phyloP scores from a whole-genome alignment of 2,888 invertebrate genomes.

The Xylota sylvarum region DNA sequence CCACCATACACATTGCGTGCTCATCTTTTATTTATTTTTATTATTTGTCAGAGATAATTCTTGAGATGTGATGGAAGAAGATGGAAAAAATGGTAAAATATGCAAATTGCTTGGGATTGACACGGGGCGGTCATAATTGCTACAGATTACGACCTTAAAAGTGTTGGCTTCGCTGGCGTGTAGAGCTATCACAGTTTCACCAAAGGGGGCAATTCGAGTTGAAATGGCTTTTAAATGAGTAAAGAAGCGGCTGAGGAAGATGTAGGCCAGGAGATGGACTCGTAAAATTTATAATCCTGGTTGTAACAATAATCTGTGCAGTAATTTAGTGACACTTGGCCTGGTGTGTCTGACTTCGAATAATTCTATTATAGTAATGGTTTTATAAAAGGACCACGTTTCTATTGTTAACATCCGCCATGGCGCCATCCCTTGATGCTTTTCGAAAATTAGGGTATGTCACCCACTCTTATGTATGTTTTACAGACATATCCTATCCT shows the following conservation, averaged over 20 bases:
- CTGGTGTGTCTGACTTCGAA: neutral
- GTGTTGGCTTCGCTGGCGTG: neutral
- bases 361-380: too few species aligned
- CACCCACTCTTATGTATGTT: too few species aligned
- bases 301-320: neutral
- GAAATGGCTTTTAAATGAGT: conserved; percentile 29
- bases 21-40: conserved; percentile 68
- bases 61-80: conserved; percentile 17
- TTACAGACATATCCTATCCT: too few species aligned
- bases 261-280: neutral
- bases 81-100: conserved; percentile 47
- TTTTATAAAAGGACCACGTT: too few species aligned
- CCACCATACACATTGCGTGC: conserved; percentile 52
- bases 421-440: too few species aligned
- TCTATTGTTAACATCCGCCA: too few species aligned
- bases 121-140: conserved; percentile 70
- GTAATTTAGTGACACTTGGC: neutral
- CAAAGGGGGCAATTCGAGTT: conserved; percentile 6
- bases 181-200: neutral
- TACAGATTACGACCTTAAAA: conserved; percentile 60
- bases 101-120: conserved; percentile 72
- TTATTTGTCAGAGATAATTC: conserved; percentile 62
- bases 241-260: neutral
- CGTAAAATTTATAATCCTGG: neutral
- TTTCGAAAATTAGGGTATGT: too few species aligned